Conservation (phyloP, 92 coral and sea anemone genomes). For the Palythoa heliodiscus region DNA sequence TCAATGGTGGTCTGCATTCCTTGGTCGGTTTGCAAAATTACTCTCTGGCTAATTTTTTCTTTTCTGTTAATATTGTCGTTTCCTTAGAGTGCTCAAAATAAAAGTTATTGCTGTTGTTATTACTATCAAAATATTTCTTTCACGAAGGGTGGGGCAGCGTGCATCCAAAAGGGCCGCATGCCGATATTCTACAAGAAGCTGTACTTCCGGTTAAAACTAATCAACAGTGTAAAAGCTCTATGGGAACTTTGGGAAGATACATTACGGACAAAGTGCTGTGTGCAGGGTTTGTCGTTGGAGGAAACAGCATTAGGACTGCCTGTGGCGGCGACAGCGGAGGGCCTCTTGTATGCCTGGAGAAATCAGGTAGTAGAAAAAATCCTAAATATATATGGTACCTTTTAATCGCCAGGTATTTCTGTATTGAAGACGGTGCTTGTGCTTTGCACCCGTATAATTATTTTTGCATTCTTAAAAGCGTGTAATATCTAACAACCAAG, state of each 20-base stretch:
- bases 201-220: conserved; percentile 41
- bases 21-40: too few species aligned
- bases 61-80: too few species aligned
- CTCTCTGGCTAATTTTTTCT: too few species aligned
- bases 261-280: conserved; percentile 47
- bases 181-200: conserved; percentile 47
- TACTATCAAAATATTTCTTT: background rate
- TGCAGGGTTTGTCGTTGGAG: conserved; percentile 55
- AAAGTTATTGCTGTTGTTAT: too few species aligned
- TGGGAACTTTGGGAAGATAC: background rate
- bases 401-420: too few species aligned
- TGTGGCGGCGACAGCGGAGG: conserved; percentile 61
- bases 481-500: too few species aligned
- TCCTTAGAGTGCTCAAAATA: too few species aligned
- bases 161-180: background rate
- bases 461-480: too few species aligned
- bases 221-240: background rate
- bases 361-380: conserved; percentile 6
- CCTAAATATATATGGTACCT: too few species aligned
- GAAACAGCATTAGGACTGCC: conserved; percentile 47
- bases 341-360: conserved; percentile 49
- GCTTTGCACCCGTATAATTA: too few species aligned
- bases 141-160: conserved; percentile 27
- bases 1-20: too few species aligned
- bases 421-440: too few species aligned